These are phyloP conservation scores for Actinia equina DNA, from an alignment of 64 coral and sea anemone genomes.

Conservation along the genomic window DNA sequence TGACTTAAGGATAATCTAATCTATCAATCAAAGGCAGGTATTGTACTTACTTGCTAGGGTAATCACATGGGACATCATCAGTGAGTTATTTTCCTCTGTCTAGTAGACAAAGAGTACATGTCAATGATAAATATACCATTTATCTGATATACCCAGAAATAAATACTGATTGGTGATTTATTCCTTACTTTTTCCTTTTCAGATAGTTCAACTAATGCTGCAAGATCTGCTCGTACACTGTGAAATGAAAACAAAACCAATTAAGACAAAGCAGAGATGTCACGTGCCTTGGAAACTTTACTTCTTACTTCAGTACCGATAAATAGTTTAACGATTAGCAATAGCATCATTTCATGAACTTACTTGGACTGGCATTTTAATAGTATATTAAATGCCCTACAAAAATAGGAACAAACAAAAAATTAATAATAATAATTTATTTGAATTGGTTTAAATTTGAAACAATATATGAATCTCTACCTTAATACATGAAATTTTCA, in stretches of 20 bases:
- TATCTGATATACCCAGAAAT: neutral
- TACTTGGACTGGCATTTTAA: conserved; percentile 59
- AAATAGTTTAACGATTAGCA: neutral
- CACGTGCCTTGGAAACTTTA: too few relatives aligned
- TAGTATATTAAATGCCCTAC: conserved; percentile 61
- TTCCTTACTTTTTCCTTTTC: conserved; percentile 33
- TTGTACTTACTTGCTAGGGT: conserved; percentile 68
- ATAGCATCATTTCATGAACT: neutral
- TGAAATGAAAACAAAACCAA: neutral
- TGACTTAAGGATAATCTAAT: neutral
- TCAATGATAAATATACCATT: neutral
- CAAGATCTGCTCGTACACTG: conserved; percentile 42
- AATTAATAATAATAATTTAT: neutral
- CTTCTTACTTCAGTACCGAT: too few relatives aligned
- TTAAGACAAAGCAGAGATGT: neutral
- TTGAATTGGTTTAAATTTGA: too few relatives aligned
- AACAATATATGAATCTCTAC: too few relatives aligned
- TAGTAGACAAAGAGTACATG: neutral
- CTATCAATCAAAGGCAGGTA: neutral
- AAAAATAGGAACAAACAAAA: conserved; percentile 26
- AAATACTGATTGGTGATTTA: neutral
- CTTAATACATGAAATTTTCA: too few relatives aligned
- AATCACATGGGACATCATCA: conserved; percentile 59
- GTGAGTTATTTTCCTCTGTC: conserved; percentile 42
- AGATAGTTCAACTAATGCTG: conserved; percentile 43